Base-by-base conservation (phyloP, 1,140 invertebrate genomes). In the Olivierus martensii region DNA sequence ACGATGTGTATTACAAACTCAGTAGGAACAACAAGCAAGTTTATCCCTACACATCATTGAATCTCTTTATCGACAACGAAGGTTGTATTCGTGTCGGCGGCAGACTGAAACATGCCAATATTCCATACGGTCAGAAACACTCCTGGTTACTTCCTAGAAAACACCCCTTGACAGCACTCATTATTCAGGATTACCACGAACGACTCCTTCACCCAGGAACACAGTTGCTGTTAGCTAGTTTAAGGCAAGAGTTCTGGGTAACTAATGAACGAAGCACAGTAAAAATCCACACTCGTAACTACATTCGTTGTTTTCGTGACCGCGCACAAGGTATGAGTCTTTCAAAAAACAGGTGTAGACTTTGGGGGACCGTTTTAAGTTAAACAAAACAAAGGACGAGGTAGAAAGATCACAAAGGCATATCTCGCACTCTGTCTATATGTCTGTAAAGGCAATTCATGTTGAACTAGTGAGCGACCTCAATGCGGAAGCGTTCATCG, bases 381-480 rank as follows among this genome's bases (percentile, higher is more conserved):
- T 6, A 69, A 63, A 59, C 51, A 55, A 7, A 49, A 52, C 18
- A 51, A 55, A 28, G 49, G 58, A 14, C 49, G 63, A 15, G 61
- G 62, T 19, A 48, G 55, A 5, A 56, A 57, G 9, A 39, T 48
- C 11, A n/a, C 58, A 7, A 74, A 74, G 50, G 61, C 57, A 3
- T 74, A 71, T 52, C 38, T 72, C 6, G 63, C 59, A 14, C 2
- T 73, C 3, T n/a, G n/a, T 74, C 73, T 52, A 59, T 73, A 7
- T 74, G 71, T 49, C 56, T 3, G 67, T 66, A 0, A 70, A 59
- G 67, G 66, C 65, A 62, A 66, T 62, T 61, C 70, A 71, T 67
- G 63, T 66, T 61, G 72, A 65, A 67, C 57, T 55, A 59, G 63
- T 67, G 57, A 60, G 59, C 0, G 59, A 66, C 51, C 45, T 73